phyloP scores from a whole-genome alignment of 2,888 invertebrate species.

The Ypsolopha sequella region DNA sequence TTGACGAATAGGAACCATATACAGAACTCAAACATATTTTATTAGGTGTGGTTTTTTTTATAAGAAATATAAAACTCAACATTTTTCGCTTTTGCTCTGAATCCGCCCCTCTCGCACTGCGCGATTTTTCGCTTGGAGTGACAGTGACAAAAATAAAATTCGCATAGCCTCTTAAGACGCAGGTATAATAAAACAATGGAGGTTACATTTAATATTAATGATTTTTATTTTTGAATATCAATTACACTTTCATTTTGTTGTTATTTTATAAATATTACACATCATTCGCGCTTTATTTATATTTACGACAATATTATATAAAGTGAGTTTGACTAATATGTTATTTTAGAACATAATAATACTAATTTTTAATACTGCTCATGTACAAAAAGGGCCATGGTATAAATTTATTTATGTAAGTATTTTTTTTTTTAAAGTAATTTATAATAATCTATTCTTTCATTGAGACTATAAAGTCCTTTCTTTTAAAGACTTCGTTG shows the following conservation, averaged over 20 bases:
- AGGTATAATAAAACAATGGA: slow-evolving; percentile 21
- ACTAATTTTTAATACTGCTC: slow-evolving; percentile 8
- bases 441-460: no score
- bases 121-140: no score
- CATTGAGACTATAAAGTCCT: not conserved
- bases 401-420: slow-evolving; percentile 3
- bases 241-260: slow-evolving; percentile 50
- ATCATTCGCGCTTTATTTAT: slow-evolving; percentile 25
- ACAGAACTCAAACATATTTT: no score
- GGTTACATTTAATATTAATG: slow-evolving; percentile 55
- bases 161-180: no score
- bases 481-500: slow-evolving; percentile 20
- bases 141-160: no score
- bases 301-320: slow-evolving; percentile 8
- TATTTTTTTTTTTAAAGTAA: slow-evolving; percentile 9
- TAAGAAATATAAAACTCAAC: not conserved
- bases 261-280: slow-evolving; percentile 55
- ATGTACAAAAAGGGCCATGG: slow-evolving; percentile 15
- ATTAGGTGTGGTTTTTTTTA: no score
- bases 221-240: slow-evolving; percentile 58
- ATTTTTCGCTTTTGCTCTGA: no score
- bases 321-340: slow-evolving; percentile 7
- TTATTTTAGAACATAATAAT: slow-evolving; percentile 12
- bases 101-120: no score
- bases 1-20: no score